Percentiles rank a stretch among this genome's conserved stretches.
phyloP scores from a whole-genome alignment of 2,888 invertebrate species.

The Teleogryllus oceanicus region DNA sequence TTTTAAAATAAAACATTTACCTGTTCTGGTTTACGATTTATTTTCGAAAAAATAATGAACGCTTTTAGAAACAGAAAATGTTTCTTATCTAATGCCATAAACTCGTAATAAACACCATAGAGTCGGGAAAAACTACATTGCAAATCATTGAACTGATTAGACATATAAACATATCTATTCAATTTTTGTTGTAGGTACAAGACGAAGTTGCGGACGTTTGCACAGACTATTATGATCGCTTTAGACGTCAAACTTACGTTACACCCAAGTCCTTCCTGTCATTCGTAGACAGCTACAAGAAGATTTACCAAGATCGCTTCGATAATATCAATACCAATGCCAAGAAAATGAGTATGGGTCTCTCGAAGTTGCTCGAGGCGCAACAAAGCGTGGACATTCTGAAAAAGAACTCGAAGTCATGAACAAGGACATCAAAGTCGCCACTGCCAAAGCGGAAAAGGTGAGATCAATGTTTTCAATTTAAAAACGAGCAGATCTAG shows the following conservation, averaged over 20 bases:
- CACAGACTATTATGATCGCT: slow-evolving; percentile 71
- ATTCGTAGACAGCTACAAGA: slow-evolving; percentile 78
- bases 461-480: background rate
- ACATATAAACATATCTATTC: too few species aligned
- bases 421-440: slow-evolving; percentile 73
- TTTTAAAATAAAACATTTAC: too few species aligned
- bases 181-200: slow-evolving; percentile 75
- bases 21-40: too few species aligned
- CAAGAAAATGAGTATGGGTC: slow-evolving; percentile 79
- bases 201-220: slow-evolving; percentile 75
- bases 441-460: slow-evolving; percentile 75
- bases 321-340: slow-evolving; percentile 65
- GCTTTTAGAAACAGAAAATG: too few species aligned
- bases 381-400: slow-evolving; percentile 69
- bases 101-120: too few species aligned
- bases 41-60: too few species aligned
- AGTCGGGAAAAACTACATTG: too few species aligned
- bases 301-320: slow-evolving; percentile 62
- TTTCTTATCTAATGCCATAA: too few species aligned
- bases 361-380: slow-evolving; percentile 81
- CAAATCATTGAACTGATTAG: too few species aligned
- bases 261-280: slow-evolving; percentile 88
- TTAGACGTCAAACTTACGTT: slow-evolving; percentile 78
- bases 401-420: slow-evolving; percentile 69
- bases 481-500: too few species aligned